Evolutionary conservation across 2,888 invertebrate species (phyloP).

Genomic region (Cordilura impudica): DNA sequence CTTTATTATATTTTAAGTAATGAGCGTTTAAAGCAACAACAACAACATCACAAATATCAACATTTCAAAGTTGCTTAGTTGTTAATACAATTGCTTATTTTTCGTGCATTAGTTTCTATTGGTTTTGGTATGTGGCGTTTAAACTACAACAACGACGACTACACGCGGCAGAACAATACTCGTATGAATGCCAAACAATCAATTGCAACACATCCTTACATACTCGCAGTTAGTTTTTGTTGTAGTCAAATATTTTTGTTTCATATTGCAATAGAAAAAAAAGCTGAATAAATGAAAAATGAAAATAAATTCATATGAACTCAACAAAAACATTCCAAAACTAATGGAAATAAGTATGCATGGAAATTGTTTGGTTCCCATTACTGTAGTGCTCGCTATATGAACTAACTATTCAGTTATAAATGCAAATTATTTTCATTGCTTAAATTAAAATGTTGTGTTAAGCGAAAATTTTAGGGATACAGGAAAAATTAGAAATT

Average conservation of each 20-base stretch:
- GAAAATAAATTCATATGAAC: constrained; percentile 16
- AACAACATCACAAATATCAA: constrained; percentile 32
- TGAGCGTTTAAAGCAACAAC: constrained; percentile 64
- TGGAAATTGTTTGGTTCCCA: constrained; percentile 15
- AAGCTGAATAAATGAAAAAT: constrained; percentile 24
- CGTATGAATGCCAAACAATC: too few species aligned
- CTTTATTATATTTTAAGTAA: constrained; percentile 62
- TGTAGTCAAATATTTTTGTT: constrained; percentile 10
- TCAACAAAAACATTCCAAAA: constrained; percentile 50
- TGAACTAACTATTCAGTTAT: neutral
- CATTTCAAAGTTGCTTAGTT: constrained; percentile 48
- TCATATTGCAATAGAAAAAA: neutral
- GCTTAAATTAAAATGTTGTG: constrained; percentile 46
- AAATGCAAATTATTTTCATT: constrained; percentile 56
- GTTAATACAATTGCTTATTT: constrained; percentile 32
- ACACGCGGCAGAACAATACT: neutral
- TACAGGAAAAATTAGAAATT: neutral
- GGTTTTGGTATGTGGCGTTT: neutral
- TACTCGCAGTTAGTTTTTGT: constrained; percentile 1
- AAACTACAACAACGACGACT: too few species aligned
- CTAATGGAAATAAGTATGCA: constrained; percentile 40
- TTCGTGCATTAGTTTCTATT: constrained; percentile 1
- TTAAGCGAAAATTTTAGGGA: constrained; percentile 16
- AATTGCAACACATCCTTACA: too few species aligned
- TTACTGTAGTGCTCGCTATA: constrained; percentile 17